Percentiles rank a stretch among this genome's conserved stretches.
Conservation (phyloP, 2,888 invertebrate genomes). For the Troglohyphantes excavatus region DNA sequence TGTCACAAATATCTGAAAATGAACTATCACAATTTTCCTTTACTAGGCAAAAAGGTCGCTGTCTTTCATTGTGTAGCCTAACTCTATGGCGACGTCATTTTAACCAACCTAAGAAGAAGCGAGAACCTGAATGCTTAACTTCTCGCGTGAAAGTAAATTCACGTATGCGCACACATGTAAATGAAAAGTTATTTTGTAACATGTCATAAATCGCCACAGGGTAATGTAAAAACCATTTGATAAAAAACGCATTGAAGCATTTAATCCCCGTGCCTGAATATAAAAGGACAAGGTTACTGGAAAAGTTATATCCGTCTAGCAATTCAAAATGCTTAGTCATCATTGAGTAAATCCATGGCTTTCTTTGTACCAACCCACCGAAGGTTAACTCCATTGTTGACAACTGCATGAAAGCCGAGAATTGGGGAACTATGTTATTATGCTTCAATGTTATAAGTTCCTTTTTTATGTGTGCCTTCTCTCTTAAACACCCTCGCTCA, state of each 20-base stretch:
- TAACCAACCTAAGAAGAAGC: too few species aligned
- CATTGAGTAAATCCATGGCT: constrained; percentile 28
- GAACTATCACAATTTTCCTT: too few species aligned
- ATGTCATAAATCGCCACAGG: not conserved
- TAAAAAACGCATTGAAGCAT: constrained; percentile 12
- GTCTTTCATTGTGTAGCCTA: too few species aligned
- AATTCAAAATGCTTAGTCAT: constrained; percentile 45
- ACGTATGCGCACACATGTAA: not conserved
- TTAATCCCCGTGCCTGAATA: constrained; percentile 24
- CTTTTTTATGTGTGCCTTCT: constrained; percentile 1
- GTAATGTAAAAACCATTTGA: not conserved
- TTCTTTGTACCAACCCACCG: constrained; percentile 8
- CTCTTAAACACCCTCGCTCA: not conserved
- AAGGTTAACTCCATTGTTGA: constrained; percentile 52
- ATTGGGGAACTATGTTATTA: constrained; percentile 32
- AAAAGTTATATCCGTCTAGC: constrained; percentile 27
- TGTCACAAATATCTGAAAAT: too few species aligned
- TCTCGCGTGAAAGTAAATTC: not conserved
- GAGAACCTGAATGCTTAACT: too few species aligned
- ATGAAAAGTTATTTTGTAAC: not conserved
- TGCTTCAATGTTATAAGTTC: constrained; percentile 28
- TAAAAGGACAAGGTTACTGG: constrained; percentile 37
- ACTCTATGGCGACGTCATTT: too few species aligned
- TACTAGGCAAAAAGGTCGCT: too few species aligned
- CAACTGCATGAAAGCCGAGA: not conserved